Evolutionary conservation across 2,113 vertebrate species (phyloP), one percentile per base, ranked within the genome.

Genomic region (Atherinomorus stipes): DNA sequence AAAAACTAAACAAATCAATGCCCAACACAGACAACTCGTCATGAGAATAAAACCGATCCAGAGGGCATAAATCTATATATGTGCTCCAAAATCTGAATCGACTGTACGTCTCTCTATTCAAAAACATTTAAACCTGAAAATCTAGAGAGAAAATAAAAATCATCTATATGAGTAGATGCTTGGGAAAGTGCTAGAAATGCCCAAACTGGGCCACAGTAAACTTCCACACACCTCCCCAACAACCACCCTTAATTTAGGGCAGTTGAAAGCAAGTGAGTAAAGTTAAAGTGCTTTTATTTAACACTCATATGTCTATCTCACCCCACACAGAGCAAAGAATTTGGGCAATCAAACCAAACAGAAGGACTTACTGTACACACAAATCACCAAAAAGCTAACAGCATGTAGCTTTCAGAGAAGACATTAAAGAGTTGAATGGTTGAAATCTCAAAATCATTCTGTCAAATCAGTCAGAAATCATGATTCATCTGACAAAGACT

Each of bases 191-290:
- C 40, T 59, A 28, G 44, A 73, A 71, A 76, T 73, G 54, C 76
- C 57, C 63, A 45, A 71, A 65, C 1, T 64, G 64, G 58, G 57
- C 59, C 60, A 62, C 22, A 28, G 56, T 51, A 51, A 71, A 78
- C 58, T 74, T 63, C 63, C 50, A 57, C 64, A 40, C 45, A 26
- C 65, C 58, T 80, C 47, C 68, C 26, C 53, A 37, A 66, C 58
- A 72, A 60, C 40, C 38, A 49, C 5, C 21, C 64, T 74, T 73
- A 61, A 72, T 81, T 78, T 71, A 77, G 67, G 40, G 22, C 37
- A 11, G 47, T 49, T 4, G 3, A 64, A 76, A 68, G 50, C 59
- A 68, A 60, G n/a, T 11, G 51, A 80, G 66, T 21, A 56, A 37
- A 62, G 9, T 37, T 52, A 73, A 34, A 44, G 23, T n/a, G 25